Evolutionary conservation across 2,888 invertebrate species (phyloP).

Genomic region (Leptopilina drosophilae): DNA sequence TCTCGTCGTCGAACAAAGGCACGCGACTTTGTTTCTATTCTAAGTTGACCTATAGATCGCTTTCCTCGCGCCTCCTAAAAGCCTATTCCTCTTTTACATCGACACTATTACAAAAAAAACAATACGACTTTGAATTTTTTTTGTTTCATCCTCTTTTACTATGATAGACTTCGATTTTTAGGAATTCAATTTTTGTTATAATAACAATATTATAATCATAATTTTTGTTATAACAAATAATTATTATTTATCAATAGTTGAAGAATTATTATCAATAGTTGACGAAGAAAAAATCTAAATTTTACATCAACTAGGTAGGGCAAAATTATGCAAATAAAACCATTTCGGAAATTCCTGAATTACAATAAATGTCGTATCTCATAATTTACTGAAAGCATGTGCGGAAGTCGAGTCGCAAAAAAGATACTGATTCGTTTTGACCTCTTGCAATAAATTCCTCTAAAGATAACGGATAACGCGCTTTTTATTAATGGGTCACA

Average conservation of each 20-base stretch:
- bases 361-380: too few species aligned
- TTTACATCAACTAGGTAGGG: too few species aligned
- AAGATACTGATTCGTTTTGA: conserved; percentile 18
- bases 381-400: background rate
- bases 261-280: too few species aligned
- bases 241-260: too few species aligned
- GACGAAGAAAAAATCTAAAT: too few species aligned
- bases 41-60: conserved; percentile 66
- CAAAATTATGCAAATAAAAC: too few species aligned
- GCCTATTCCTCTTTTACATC: background rate
- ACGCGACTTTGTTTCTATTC: conserved; percentile 61
- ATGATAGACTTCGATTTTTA: too few species aligned
- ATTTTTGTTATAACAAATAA: too few species aligned
- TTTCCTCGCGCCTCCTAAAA: conserved; percentile 55
- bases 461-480: conserved; percentile 14
- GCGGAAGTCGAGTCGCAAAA: conserved; percentile 7
- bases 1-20: conserved; percentile 51
- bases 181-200: too few species aligned
- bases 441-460: conserved; percentile 23
- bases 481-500: conserved; percentile 16
- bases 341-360: too few species aligned
- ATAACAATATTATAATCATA: too few species aligned
- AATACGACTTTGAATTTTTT: background rate
- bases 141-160: background rate
- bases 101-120: background rate